Base-by-base conservation (phyloP, 2,888 invertebrate genomes). In the Cephus rjabovi region DNA sequence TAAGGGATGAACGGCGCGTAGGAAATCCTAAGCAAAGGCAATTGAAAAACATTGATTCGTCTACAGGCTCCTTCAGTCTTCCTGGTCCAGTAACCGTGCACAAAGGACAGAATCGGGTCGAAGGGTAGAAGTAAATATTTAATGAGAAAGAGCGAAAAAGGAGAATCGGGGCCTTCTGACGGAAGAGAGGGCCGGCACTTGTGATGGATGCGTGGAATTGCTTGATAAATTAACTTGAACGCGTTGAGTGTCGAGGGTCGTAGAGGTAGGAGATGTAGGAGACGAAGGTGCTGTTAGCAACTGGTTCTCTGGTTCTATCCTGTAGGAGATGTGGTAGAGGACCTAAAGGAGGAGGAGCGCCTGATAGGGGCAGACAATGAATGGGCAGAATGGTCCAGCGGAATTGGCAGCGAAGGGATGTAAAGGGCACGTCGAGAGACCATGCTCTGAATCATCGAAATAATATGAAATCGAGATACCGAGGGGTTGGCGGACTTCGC, bases 141-240 rank as follows among this genome's bases (percentile, higher is more conserved):
- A 74, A 74, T 34, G 74, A 35, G 35, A 35, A 79, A 75, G 80
- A 83, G 81, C 79, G 81, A 83, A 81, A 81, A 77, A 77, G 34
- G 76, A 70, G 30, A n/a, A 56, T 70, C 75, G 69, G 71, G 33
- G 76, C 74, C 73, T 56, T 35, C 70, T 75, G 76, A 77, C 70
- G 40, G 76, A 77, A 73, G 76, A 82, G 81, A 82, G 68, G 69
- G 74, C 75, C 56, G 34, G 74, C 75, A 81, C 76, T 80, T 73
- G 80, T 80, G 83, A 85, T 83, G 76, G 82, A 75, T 80, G 83
- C 78, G 77, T 79, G 81, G 79, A 81, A 80, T 81, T 79, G 75
- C 73, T 80, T 81, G 84, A 85, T 84, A 84, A 86, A 86, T 86
- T 82, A 82, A 79, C 77, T 37, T 35, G 74, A 23, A 71, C 71